Conservation (phyloP, 2,888 invertebrate species). For the Omphaloscelis lunosa region DNA sequence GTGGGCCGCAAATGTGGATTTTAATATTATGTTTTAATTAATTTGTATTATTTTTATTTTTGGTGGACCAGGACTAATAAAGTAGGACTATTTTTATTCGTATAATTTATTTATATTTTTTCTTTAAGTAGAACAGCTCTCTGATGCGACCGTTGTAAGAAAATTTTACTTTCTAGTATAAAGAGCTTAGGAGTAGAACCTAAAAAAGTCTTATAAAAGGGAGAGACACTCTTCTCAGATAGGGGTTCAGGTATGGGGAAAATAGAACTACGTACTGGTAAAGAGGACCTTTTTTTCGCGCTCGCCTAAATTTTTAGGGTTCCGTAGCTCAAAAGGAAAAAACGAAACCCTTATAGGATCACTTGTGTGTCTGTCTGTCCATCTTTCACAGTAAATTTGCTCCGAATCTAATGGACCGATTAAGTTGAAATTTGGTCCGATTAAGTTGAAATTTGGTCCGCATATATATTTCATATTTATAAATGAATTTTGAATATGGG, state of each 20-base stretch:
- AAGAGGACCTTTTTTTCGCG: constrained; percentile 13
- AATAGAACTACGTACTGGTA: constrained; percentile 16
- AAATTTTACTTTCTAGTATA: background rate
- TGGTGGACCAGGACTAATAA: constrained; percentile 45
- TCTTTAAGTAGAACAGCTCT: constrained; percentile 9
- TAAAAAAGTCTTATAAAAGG: background rate
- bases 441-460: no score
- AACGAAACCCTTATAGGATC: no score
- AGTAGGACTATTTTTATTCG: constrained; percentile 36
- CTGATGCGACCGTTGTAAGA: background rate
- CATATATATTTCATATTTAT: no score
- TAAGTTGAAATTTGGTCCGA: no score
- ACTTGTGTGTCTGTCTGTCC: no score
- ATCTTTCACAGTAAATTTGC: no score
- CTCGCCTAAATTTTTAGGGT: background rate
- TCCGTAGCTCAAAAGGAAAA: no score
- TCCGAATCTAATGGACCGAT: no score
- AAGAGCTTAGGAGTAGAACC: constrained; percentile 3
- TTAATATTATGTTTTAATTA: constrained; percentile 34
- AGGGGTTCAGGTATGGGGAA: background rate
- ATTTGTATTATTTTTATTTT: constrained; percentile 38
- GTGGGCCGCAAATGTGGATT: constrained; percentile 13
- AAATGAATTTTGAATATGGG: no score
- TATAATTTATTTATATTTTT: constrained; percentile 41
- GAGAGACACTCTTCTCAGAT: background rate